Evolutionary conservation across 2,888 invertebrate genomes (phyloP).

Genomic region (Notodonta dromedarius): DNA sequence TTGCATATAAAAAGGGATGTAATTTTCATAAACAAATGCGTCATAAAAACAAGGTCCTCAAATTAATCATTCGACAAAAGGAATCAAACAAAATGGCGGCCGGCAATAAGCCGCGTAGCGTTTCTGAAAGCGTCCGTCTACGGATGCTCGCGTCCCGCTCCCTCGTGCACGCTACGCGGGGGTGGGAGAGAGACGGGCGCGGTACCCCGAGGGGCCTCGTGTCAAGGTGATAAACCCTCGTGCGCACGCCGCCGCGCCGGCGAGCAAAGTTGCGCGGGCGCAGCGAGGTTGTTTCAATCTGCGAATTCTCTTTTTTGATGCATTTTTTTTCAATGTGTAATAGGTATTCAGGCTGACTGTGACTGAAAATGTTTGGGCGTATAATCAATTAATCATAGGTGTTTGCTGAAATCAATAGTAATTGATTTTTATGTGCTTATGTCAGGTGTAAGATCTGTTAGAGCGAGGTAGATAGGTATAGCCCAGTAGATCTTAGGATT

Average conservation of each 20-base stretch:
- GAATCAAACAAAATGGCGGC: constrained; percentile 75
- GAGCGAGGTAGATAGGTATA: no score
- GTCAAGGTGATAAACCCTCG: constrained; percentile 80
- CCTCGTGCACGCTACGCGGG: constrained; percentile 54
- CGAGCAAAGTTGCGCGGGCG: constrained; percentile 46
- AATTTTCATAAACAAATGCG: constrained; percentile 19
- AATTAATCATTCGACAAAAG: constrained; percentile 67
- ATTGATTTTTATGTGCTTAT: no score
- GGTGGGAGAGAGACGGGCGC: constrained; percentile 55
- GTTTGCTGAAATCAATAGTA: no score
- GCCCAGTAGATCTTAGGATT: no score
- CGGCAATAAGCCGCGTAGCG: constrained; percentile 70
- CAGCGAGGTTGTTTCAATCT: constrained; percentile 47
- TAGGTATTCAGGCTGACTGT: constrained; percentile 21
- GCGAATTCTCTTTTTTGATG: constrained; percentile 44
- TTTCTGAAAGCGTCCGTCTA: constrained; percentile 81
- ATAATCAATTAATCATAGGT: neutral
- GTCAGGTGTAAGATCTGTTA: no score
- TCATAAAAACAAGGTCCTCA: constrained; percentile 43
- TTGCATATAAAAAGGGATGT: constrained; percentile 8
- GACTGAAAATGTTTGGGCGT: constrained; percentile 32
- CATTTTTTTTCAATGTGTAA: constrained; percentile 29
- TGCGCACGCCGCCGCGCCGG: constrained; percentile 52
- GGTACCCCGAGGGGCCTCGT: constrained; percentile 74
- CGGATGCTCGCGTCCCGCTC: constrained; percentile 64